Evolutionary conservation across 2,888 invertebrate genomes (phyloP).

Genomic region (Mycalesis mineus): DNA sequence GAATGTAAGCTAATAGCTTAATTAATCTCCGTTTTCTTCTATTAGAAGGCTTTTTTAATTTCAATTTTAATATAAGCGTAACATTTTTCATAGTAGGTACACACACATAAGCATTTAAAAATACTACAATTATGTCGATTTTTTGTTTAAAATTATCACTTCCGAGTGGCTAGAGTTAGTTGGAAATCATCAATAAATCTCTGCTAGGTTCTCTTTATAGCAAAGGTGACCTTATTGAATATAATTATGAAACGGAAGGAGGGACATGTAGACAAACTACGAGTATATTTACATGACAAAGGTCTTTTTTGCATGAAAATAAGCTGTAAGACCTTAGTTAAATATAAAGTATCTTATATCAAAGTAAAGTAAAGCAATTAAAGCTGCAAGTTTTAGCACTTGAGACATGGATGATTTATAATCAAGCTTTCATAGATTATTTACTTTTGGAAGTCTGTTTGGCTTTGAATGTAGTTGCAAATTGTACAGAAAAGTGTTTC

Average conservation of each 20-base stretch:
- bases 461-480: no score
- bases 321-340: not conserved
- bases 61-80: not conserved
- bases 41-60: constrained; percentile 10
- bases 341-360: no score
- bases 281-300: not conserved
- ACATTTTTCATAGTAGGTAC: not conserved
- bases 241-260: not conserved
- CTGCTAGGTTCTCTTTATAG: no score
- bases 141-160: no score
- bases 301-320: not conserved
- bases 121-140: no score
- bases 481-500: no score
- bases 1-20: constrained; percentile 3
- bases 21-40: constrained; percentile 8
- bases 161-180: no score
- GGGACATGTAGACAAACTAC: not conserved
- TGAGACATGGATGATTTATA: no score
- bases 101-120: not conserved
- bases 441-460: no score
- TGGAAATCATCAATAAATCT: no score
- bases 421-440: no score
- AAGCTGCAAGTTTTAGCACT: not conserved
- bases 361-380: no score
- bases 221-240: not conserved